These are phyloP conservation scores for Champsocephalus esox DNA, from an alignment of 2,797 vertebrate genomes.

Conservation along the genomic window DNA sequence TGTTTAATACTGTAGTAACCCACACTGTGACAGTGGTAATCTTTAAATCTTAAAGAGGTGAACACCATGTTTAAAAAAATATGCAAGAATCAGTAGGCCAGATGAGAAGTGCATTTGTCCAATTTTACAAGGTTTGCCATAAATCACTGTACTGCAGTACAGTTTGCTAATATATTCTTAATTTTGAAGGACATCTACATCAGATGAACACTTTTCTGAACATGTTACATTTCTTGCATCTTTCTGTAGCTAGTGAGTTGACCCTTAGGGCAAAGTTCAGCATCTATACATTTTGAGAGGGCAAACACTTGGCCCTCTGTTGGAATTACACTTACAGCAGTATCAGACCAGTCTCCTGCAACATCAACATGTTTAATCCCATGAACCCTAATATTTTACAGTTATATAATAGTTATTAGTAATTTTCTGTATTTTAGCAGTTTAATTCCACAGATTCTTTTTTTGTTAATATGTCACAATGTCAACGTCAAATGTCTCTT, in stretches of 20 bases:
- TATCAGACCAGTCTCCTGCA: background rate
- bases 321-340: background rate
- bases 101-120: background rate
- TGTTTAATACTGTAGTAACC: background rate
- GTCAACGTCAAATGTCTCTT: no score
- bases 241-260: constrained; percentile 1
- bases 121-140: constrained; percentile 15
- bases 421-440: background rate
- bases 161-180: constrained; percentile 12
- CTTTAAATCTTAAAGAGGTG: background rate
- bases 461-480: no score
- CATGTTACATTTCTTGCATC: constrained; percentile 14
- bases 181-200: background rate
- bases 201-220: background rate
- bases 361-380: background rate
- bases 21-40: background rate
- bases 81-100: background rate
- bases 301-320: background rate
- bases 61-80: background rate
- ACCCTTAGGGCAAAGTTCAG: background rate
- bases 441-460: no score
- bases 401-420: background rate
- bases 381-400: background rate
- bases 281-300: constrained; percentile 15
- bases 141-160: background rate